These are phyloP conservation scores for Leptinotarsa rubiginosa DNA, from an alignment of 2,888 invertebrate species.

Conservation along the genomic window DNA sequence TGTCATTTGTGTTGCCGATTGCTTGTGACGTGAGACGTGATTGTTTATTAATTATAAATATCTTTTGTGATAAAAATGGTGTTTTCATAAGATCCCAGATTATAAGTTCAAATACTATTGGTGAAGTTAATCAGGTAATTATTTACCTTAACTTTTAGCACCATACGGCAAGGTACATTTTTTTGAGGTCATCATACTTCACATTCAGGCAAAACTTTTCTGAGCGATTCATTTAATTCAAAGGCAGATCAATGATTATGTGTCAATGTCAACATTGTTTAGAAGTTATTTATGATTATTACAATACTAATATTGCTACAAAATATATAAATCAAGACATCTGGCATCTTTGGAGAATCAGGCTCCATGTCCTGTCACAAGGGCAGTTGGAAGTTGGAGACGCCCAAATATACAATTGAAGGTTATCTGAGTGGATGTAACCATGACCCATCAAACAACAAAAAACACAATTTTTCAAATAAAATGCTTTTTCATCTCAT, in stretches of 20 bases:
- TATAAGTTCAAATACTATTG: conserved; percentile 30
- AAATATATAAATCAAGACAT: neutral
- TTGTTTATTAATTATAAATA: conserved; percentile 44
- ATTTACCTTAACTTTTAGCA: neutral
- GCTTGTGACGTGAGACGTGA: conserved; percentile 38
- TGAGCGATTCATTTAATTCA: conserved; percentile 2
- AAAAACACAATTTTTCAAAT: neutral
- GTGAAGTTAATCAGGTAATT: conserved; percentile 16
- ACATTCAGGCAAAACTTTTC: conserved; percentile 1
- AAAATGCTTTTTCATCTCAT: no score
- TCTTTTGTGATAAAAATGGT: conserved; percentile 46
- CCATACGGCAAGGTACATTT: neutral
- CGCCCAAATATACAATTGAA: conserved; percentile 31
- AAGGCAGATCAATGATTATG: conserved; percentile 4
- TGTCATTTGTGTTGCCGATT: conserved; percentile 21
- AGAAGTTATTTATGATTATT: neutral
- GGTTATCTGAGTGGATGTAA: neutral
- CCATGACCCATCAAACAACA: neutral
- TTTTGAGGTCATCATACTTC: conserved; percentile 17
- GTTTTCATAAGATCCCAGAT: conserved; percentile 41
- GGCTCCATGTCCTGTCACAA: conserved; percentile 28
- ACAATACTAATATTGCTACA: neutral
- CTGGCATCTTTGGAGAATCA: conserved; percentile 3
- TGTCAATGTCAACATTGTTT: conserved; percentile 4
- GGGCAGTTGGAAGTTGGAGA: conserved; percentile 38